Conservation (phyloP, 2,797 vertebrate species). For the Pelochelys cantorii region DNA sequence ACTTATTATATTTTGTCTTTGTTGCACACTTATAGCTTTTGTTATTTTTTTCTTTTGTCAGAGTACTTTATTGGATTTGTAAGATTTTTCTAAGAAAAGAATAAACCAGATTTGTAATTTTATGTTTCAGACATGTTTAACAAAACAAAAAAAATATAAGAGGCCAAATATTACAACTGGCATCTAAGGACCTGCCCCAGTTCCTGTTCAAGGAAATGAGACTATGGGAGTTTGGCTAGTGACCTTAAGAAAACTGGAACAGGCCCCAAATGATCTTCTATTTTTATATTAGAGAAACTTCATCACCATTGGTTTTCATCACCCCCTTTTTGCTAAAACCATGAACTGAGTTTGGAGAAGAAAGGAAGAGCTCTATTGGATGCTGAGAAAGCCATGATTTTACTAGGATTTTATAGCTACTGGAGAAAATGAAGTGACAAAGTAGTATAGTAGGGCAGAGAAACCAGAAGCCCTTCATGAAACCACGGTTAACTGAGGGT, state of each 20-base stretch:
- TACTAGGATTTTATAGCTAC: not conserved
- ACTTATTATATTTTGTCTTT: not conserved
- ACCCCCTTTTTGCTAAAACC: not conserved
- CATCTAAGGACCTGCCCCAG: not conserved
- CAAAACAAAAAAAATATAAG: not conserved
- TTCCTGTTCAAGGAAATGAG: not conserved
- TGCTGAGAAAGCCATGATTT: not conserved
- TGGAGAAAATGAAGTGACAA: not conserved
- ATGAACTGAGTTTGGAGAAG: not conserved
- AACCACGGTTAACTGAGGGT: not conserved
- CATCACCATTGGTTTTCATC: not conserved
- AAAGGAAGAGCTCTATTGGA: not conserved
- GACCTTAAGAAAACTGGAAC: not conserved
- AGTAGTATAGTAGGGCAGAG: not conserved
- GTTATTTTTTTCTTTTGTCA: not conserved
- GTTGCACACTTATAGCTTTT: not conserved
- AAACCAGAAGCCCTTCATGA: not conserved
- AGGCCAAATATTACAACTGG: not conserved
- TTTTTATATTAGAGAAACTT: not conserved
- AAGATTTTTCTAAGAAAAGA: not conserved
- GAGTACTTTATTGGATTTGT: not conserved
- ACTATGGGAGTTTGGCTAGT: not conserved
- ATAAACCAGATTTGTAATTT: not conserved
- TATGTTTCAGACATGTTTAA: not conserved
- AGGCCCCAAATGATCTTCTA: not conserved